A percentile compares a stretch with the other conserved stretches of the same genome.
These are phyloP conservation scores for Camelus bactrianus DNA, from an alignment of 2,113 vertebrate species.

Conservation along the genomic window DNA sequence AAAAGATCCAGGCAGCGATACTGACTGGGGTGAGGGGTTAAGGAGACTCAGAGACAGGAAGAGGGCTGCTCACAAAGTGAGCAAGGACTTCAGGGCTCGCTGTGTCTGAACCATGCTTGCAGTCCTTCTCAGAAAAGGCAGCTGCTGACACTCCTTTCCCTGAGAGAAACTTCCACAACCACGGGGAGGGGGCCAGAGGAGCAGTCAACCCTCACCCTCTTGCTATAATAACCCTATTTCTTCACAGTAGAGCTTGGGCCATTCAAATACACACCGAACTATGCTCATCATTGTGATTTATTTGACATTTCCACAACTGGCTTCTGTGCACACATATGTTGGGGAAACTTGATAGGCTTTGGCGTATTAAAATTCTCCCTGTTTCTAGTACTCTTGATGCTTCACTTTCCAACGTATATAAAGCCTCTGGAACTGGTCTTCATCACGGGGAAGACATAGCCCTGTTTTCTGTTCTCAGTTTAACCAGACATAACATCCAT, in stretches of 20 bases:
- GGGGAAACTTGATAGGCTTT: slow-evolving; percentile 36
- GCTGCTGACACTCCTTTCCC: not conserved
- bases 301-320: not conserved
- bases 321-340: not conserved
- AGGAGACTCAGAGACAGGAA: not conserved
- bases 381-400: not conserved
- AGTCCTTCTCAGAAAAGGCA: not conserved
- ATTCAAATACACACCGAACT: not conserved
- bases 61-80: not conserved
- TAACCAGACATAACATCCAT: not conserved
- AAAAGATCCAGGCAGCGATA: not conserved
- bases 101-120: not conserved
- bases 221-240: not conserved
- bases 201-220: not conserved
- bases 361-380: slow-evolving; percentile 22
- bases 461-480: not conserved
- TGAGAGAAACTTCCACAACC: not conserved
- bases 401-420: not conserved
- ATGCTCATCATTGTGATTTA: not conserved
- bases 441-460: not conserved
- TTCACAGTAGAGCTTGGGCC: not conserved
- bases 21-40: not conserved
- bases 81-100: not conserved
- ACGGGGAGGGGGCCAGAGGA: not conserved
- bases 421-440: not conserved